Evolutionary conservation across 1,140 invertebrate genomes (phyloP).

Genomic region (Triops cancriformis): DNA sequence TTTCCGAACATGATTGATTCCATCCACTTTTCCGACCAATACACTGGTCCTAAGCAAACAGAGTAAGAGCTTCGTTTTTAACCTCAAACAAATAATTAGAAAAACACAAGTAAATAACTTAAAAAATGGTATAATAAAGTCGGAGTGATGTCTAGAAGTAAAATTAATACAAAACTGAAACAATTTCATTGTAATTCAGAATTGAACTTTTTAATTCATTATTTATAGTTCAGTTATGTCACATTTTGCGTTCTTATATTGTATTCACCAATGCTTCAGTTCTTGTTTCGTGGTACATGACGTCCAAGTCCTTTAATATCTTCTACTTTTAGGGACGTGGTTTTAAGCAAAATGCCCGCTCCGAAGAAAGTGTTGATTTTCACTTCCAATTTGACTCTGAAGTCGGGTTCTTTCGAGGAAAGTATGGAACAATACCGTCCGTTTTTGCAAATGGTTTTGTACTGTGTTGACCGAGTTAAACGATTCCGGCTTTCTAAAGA

Average conservation of each 20-base stretch:
- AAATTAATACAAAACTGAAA: too few species aligned
- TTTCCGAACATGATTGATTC: conserved; percentile 83
- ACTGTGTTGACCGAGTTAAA: conserved; percentile 84
- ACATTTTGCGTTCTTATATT: too few species aligned
- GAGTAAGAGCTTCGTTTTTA: too few species aligned
- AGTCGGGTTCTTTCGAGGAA: conserved; percentile 48
- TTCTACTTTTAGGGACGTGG: conserved; percentile 44
- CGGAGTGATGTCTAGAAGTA: conserved; percentile 33
- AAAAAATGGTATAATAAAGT: too few species aligned
- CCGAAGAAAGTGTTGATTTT: conserved; percentile 73
- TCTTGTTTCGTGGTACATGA: background rate
- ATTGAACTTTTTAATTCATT: too few species aligned
- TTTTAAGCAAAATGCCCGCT: conserved; percentile 52
- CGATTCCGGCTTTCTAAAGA: conserved; percentile 83
- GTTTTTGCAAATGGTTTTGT: conserved; percentile 78
- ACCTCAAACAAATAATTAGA: too few species aligned
- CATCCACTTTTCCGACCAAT: conserved; percentile 96
- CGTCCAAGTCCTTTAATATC: conserved; percentile 10
- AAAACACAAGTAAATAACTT: too few species aligned
- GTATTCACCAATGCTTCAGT: background rate
- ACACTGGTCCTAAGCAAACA: conserved; percentile 74
- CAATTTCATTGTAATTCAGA: too few species aligned
- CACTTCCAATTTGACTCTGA: conserved; percentile 65
- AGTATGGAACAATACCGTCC: conserved; percentile 65
- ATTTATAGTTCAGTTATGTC: too few species aligned